These are phyloP conservation scores for Mycalesis mineus DNA, from an alignment of 2,888 invertebrate species.

Conservation along the genomic window DNA sequence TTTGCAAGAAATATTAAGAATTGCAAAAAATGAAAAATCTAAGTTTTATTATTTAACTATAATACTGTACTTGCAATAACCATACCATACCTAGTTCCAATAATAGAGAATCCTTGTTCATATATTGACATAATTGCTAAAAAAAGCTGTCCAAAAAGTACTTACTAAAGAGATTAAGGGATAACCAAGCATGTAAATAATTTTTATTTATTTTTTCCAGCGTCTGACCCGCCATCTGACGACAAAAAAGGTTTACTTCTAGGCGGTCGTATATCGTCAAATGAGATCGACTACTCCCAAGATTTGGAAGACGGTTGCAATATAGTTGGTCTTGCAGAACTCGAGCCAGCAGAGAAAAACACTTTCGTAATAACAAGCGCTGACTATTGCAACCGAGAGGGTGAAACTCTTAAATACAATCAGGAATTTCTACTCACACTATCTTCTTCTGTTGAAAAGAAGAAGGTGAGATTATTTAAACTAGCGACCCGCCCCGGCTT, in stretches of 20 bases:
- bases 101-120: too few species aligned
- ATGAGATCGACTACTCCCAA: slow-evolving; percentile 60
- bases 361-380: slow-evolving; percentile 62
- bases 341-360: slow-evolving; percentile 45
- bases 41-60: too few species aligned
- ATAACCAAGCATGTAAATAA: slow-evolving; percentile 8
- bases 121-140: too few species aligned
- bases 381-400: slow-evolving; percentile 62
- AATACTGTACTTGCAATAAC: too few species aligned
- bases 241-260: slow-evolving; percentile 55
- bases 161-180: too few species aligned
- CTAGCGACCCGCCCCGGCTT: too few species aligned
- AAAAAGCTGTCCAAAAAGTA: too few species aligned
- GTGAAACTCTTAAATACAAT: slow-evolving; percentile 60
- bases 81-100: too few species aligned
- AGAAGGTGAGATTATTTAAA: slow-evolving; percentile 47
- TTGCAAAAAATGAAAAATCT: too few species aligned
- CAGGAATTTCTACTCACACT: slow-evolving; percentile 65
- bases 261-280: slow-evolving; percentile 60
- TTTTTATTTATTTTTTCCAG: slow-evolving; percentile 32
- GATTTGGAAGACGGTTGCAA: slow-evolving; percentile 60
- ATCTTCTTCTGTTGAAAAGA: slow-evolving; percentile 49
- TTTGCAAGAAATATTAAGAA: too few species aligned
- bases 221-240: slow-evolving; percentile 51
- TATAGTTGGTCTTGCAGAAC: slow-evolving; percentile 42